Base-by-base conservation (phyloP, 2,113 vertebrate species). In the Podiceps cristatus region DNA sequence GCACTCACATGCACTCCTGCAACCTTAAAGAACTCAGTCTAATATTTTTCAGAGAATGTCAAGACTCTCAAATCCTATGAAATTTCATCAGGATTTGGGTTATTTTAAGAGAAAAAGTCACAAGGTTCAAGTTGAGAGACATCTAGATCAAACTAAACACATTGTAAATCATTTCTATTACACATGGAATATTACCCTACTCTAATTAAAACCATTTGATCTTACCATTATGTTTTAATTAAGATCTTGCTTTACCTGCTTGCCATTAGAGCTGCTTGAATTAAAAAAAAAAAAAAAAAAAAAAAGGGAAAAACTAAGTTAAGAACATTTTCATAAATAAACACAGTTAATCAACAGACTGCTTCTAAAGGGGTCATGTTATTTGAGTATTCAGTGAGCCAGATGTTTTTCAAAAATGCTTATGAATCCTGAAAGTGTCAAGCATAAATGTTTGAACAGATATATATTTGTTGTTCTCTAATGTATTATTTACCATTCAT, bases 241-340 rank as follows among this genome's bases (percentile, higher is more conserved):
- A 94, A 91, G 20, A 53, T 85, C 28, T 75, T 62, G 5, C 25
- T 89, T 87, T 94, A 55, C 15, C 52, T 81, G 88, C 45, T 75
- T 40, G 18, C 7, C 22, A 42, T 82, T 90, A 89, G 66, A 66
- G 29, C 6, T 74, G 11, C 49, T 59, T 76, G 47, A 81, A 11
- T 63, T 62, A 40, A 56, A 75, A 71, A 88, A 53, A 10, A 44
- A 56, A 75, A 71, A 88, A 53, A 10, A 44, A 47, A 11, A 18
- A 47, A 49, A 53, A 22, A 6, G 1, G 1, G 58, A 55, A 77
- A 71, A 63, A 9, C 13, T 44, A 76, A 28, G 33, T 82, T 22
- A 88, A 69, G 35, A 91, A 85, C 5, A 66, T 95, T 82, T 92
- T 82, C 33, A 69, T 68, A 91, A 94, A 85, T 71, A 89, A 93